Percentiles rank a stretch among this genome's conserved stretches.
These are phyloP conservation scores for Heliornis fulica DNA, from an alignment of 2,113 vertebrate genomes.

Conservation along the genomic window DNA sequence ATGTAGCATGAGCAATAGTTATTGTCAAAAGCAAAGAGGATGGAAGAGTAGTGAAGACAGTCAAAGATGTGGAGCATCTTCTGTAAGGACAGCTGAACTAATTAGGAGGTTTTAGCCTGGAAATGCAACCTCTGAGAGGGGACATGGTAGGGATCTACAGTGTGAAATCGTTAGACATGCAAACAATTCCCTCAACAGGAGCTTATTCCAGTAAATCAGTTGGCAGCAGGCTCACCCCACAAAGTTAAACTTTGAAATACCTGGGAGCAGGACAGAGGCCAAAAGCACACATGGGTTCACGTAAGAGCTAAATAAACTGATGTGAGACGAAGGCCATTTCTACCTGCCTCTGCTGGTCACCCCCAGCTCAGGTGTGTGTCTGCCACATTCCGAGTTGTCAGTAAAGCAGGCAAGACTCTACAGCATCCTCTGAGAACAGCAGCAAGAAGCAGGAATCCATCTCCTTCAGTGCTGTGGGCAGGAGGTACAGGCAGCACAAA, in stretches of 20 bases:
- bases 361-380: neutral
- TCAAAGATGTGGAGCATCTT: neutral
- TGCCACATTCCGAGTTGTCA: neutral
- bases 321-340: neutral
- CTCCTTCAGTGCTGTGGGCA: neutral
- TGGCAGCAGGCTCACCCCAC: neutral
- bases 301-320: neutral
- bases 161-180: neutral
- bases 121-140: neutral
- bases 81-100: neutral
- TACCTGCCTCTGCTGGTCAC: neutral
- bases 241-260: neutral
- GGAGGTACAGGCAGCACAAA: neutral
- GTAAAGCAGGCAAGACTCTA: neutral
- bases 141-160: neutral
- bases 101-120: neutral
- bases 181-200: neutral
- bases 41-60: neutral
- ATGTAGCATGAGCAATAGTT: neutral
- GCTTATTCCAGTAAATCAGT: neutral
- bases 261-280: neutral
- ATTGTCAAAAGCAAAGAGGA: neutral
- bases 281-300: neutral
- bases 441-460: neutral
- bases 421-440: neutral